Evolutionary conservation across 1,140 invertebrate genomes (phyloP).

Genomic region (Macrobrachium rosenbergii): DNA sequence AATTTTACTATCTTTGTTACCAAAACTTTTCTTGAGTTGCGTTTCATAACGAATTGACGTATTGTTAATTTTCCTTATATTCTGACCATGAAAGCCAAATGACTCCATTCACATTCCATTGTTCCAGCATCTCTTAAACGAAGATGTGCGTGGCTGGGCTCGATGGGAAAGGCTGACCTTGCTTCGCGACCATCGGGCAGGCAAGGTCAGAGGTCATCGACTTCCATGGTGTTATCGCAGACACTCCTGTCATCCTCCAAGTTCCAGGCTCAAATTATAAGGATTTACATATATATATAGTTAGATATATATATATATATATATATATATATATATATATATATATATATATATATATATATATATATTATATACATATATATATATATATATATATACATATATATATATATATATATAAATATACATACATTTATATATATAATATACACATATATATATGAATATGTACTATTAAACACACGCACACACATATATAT

Average conservation of each 20-base stretch:
- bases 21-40: too few species aligned
- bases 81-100: background rate
- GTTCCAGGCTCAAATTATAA: constrained; percentile 67
- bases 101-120: background rate
- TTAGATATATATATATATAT: too few species aligned
- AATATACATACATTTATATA: too few species aligned
- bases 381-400: background rate
- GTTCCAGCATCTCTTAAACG: constrained; percentile 29
- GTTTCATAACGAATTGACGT: too few species aligned
- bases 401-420: background rate
- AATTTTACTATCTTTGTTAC: too few species aligned
- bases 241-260: constrained; percentile 68
- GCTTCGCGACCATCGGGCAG: constrained; percentile 65
- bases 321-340: too few species aligned
- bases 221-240: constrained; percentile 68
- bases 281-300: constrained; percentile 64
- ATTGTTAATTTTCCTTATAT: background rate
- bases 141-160: constrained; percentile 35
- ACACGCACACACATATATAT: too few species aligned
- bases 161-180: constrained; percentile 40
- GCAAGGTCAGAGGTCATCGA: constrained; percentile 66
- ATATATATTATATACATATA: too few species aligned
- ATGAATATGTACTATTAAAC: too few species aligned
- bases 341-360: too few species aligned
- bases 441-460: too few species aligned